Base-by-base conservation (phyloP, 2,113 vertebrate genomes). In the Taxidea taxus region DNA sequence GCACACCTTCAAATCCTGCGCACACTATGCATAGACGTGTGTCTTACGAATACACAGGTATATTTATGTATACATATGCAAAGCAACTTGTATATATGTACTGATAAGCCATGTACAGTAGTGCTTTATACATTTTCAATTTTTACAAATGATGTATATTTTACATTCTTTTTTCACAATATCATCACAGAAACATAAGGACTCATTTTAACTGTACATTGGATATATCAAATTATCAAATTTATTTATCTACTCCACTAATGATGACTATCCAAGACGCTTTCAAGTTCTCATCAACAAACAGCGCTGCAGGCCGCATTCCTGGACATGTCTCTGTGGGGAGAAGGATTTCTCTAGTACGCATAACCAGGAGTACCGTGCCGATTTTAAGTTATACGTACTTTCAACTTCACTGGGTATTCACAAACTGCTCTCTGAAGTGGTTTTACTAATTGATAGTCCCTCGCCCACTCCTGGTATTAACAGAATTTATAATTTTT, bases 141-240 rank as follows among this genome's bases (percentile, higher is more conserved):
- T 83, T 90, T 87, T 87, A 80, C 56, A 78, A 72, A 64, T 78
- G 27, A 54, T 72, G 84, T 64, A 90, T 84, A 83, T 93, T 91
- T 34, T 42, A 81, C 49, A 72, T 91, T 86, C 62, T 60, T 94
- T 92, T 94, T 92, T 64, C 31, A 90, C 95, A 56, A 82, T 82
- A 29, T 54, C 84, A 70, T 90, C 82, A 83, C 29, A 23, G n/a
- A 95, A 87, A 77, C 51, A 82, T 72, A 66, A 66, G 31, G 72
- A 86, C 18, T 91, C 87, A 68, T 88, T 94, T 44, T 56, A 70
- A 95, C 62, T 78, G 37, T 47, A 78, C 56, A 87, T 27, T 90
- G 34, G 42, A 49, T 42, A 87, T 37, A 77, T 49, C 86, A 88
- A 70, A 85, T 85, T 70, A 90, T 77, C 87, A 77, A 49, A 72